A percentile compares a stretch with the other conserved stretches of the same genome.
phyloP scores from a whole-genome alignment of 2,113 vertebrate genomes.

The Stigmatopora argus region DNA sequence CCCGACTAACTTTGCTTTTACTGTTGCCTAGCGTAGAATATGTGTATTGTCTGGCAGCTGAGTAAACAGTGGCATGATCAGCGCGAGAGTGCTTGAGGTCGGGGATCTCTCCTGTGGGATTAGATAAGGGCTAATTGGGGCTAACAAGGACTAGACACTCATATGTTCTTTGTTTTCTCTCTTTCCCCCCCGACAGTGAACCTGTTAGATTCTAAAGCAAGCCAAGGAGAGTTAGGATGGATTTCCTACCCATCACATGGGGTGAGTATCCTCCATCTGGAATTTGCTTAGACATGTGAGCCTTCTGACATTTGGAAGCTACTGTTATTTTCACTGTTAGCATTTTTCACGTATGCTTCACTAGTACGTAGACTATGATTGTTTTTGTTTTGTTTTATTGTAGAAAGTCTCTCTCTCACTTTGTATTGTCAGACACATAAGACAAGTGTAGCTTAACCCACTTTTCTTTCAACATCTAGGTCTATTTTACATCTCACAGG shows the following conservation, averaged over 20 bases:
- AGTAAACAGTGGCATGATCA: constrained; percentile 66
- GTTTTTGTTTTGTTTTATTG: constrained; percentile 14
- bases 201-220: constrained; percentile 97
- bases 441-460: constrained; percentile 56
- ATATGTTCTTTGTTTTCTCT: constrained; percentile 62
- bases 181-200: constrained; percentile 79
- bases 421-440: constrained; percentile 36
- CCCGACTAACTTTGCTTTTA: constrained; percentile 19
- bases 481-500: constrained; percentile 32
- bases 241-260: constrained; percentile 95
- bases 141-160: constrained; percentile 68
- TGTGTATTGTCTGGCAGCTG: constrained; percentile 58
- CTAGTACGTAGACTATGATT: constrained; percentile 15
- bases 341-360: constrained; percentile 6
- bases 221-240: constrained; percentile 98
- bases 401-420: constrained; percentile 22
- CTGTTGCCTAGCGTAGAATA: constrained; percentile 30
- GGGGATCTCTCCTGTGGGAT: constrained; percentile 50
- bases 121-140: constrained; percentile 55
- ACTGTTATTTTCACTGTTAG: not conserved
- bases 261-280: constrained; percentile 77
- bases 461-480: constrained; percentile 39
- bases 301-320: constrained; percentile 17
- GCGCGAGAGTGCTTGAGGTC: constrained; percentile 44
- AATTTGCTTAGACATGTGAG: constrained; percentile 19